These are phyloP conservation scores for Salticus scenicus DNA, from an alignment of 2,888 invertebrate species.

Conservation along the genomic window DNA sequence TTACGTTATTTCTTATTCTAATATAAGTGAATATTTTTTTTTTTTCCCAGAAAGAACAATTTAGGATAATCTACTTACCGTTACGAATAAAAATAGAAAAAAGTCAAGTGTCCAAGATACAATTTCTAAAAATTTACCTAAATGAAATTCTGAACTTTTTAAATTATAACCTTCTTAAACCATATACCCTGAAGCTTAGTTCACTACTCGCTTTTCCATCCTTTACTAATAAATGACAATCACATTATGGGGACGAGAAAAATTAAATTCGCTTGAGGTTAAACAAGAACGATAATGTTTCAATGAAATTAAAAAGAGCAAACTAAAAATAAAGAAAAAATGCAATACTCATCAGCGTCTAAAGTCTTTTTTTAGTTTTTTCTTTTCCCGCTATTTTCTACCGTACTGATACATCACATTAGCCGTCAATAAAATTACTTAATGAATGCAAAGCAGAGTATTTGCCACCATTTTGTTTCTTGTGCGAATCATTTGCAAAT, in stretches of 20 bases:
- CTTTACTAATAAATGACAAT: conserved; percentile 1
- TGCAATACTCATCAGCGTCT: neutral
- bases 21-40: too few species aligned
- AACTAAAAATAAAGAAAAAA: neutral
- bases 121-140: too few species aligned
- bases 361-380: neutral
- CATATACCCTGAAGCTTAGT: neutral
- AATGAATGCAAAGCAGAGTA: neutral
- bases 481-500: too few species aligned
- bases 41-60: too few species aligned
- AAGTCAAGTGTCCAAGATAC: too few species aligned
- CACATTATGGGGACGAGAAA: neutral
- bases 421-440: neutral
- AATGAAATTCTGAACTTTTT: too few species aligned
- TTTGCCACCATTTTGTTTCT: neutral
- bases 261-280: neutral
- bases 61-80: too few species aligned
- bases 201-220: neutral
- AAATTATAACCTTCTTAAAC: too few species aligned
- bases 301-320: neutral
- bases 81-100: too few species aligned
- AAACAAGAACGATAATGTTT: neutral
- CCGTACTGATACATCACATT: neutral
- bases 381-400: neutral
- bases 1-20: too few species aligned